These are phyloP conservation scores for Drosophila percnosoma DNA, from an alignment of 2,888 invertebrate genomes.

Conservation along the genomic window DNA sequence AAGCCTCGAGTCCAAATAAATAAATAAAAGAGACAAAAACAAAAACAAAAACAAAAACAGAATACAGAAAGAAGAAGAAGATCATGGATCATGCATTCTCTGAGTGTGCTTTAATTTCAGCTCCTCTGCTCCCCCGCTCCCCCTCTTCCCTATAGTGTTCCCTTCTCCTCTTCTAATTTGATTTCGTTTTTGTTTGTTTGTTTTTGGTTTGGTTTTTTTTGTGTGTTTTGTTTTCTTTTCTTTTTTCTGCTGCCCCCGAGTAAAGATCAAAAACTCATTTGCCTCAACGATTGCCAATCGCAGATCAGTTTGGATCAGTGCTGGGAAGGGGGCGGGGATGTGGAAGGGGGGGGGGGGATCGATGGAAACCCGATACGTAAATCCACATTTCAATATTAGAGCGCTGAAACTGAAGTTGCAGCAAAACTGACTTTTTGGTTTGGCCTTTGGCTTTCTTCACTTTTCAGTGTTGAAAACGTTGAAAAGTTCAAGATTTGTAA, in stretches of 20 bases:
- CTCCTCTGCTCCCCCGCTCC: neutral
- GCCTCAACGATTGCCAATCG: slow-evolving; percentile 32
- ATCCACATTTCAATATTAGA: slow-evolving; percentile 27
- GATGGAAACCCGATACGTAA: slow-evolving; percentile 39
- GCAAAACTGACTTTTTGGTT: slow-evolving; percentile 28
- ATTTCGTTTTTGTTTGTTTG: slow-evolving; percentile 30
- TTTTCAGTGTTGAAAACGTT: slow-evolving; percentile 33
- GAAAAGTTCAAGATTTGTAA: slow-evolving; percentile 34
- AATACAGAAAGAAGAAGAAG: slow-evolving; percentile 9
- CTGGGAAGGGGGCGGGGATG: accelerated
- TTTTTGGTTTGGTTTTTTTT: slow-evolving; percentile 2
- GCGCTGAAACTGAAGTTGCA: slow-evolving; percentile 7
- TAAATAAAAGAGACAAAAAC: neutral
- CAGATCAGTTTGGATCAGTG: slow-evolving; percentile 11
- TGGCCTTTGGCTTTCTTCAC: slow-evolving; percentile 51
- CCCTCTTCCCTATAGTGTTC: neutral
- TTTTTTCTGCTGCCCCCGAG: neutral
- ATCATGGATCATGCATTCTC: slow-evolving; percentile 49
- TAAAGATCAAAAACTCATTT: slow-evolving; percentile 42
- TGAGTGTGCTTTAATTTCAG: slow-evolving; percentile 36
- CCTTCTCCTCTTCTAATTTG: slow-evolving; percentile 7
- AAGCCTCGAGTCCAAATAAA: slow-evolving; percentile 38
- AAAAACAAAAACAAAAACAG: neutral
- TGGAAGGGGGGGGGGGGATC: neutral
- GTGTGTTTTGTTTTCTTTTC: slow-evolving; percentile 18